Evolutionary conservation across 2,113 vertebrate genomes (phyloP).

Genomic region (Cephalopholis sonnerati): DNA sequence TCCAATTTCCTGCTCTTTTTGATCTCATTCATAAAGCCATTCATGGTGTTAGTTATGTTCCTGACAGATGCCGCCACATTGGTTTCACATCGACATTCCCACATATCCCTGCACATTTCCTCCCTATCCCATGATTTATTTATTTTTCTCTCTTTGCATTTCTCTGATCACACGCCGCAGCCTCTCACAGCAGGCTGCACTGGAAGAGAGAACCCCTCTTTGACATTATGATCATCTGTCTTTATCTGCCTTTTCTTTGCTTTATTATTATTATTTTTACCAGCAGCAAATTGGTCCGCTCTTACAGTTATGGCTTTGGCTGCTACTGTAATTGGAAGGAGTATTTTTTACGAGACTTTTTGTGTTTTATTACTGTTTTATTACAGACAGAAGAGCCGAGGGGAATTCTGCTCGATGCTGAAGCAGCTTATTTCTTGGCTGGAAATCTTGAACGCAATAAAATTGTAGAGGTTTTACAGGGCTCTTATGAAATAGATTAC

Average conservation of each 20-base stretch:
- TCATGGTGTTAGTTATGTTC: constrained; percentile 9
- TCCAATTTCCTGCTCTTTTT: constrained; percentile 36
- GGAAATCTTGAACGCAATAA: constrained; percentile 44
- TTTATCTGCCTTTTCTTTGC: constrained; percentile 45
- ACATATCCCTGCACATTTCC: constrained; percentile 64
- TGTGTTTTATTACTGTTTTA: constrained; percentile 65
- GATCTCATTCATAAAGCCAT: constrained; percentile 21
- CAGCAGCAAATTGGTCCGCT: constrained; percentile 36
- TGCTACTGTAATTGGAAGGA: constrained; percentile 56
- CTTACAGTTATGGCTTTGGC: constrained; percentile 26
- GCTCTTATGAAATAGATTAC: constrained; percentile 17
- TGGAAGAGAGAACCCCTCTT: constrained; percentile 12
- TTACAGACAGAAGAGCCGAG: constrained; percentile 52
- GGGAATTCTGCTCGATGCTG: constrained; percentile 45
- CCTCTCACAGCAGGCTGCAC: constrained; percentile 20
- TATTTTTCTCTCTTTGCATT: constrained; percentile 37
- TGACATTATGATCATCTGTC: constrained; percentile 45
- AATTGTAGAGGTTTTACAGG: constrained; percentile 23
- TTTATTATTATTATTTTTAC: constrained; percentile 31
- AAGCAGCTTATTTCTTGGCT: constrained; percentile 43
- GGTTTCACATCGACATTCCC: constrained; percentile 52
- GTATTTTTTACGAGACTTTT: constrained; percentile 48
- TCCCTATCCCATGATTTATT: constrained; percentile 61
- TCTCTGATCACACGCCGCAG: constrained; percentile 28
- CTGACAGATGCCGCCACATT: constrained; percentile 55